Base-by-base conservation (phyloP, 2,797 vertebrate genomes). In the Acipenser ruthenus region DNA sequence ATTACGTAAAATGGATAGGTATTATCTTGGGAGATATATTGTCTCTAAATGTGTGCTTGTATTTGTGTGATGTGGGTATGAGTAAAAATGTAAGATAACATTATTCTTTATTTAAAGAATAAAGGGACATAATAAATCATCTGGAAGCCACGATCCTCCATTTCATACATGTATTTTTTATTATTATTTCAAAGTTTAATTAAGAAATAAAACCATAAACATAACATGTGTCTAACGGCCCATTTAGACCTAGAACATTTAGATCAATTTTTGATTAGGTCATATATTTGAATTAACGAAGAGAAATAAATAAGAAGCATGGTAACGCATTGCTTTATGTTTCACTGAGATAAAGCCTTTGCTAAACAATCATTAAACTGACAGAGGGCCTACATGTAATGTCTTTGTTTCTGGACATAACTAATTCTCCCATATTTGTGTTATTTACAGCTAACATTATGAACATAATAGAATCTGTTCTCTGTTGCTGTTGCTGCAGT, bases 401-500 rank as follows among this genome's bases (percentile, higher is more conserved):
- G 58, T 49, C 13, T 73, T 65, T 67, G 76, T 75, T 67, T 77
- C 67, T 71, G 65, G 70, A 75, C 71, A 75, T 74, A 73, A 72
- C 60, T 64, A 78, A 64, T 69, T 64, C 66, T 69, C 70, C 63
- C 61, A 68, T 72, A 82, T 83, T 78, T 70, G 69, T 72, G 75
- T 73, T 75, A 83, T 85, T 83, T 77, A 76, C 71, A 52, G 70
- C 74, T 76, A 69, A 67, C 75, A 76, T 69, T 77, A 70, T 70
- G 73, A 79, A 73, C 80, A 74, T 75, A 82, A 77, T 74, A 81
- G 74, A 80, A 71, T 72, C 23, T 64, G 48, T 65, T 77, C 74
- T 77, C 74, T 84, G 85, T 83, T 77, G 73, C 77, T 73, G 73
- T 71, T 72, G 84, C 84, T 72, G 84, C 84, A 86, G 85, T 87